Conservation (phyloP, 2,113 vertebrate genomes). For the Oncorhynchus nerka region DNA sequence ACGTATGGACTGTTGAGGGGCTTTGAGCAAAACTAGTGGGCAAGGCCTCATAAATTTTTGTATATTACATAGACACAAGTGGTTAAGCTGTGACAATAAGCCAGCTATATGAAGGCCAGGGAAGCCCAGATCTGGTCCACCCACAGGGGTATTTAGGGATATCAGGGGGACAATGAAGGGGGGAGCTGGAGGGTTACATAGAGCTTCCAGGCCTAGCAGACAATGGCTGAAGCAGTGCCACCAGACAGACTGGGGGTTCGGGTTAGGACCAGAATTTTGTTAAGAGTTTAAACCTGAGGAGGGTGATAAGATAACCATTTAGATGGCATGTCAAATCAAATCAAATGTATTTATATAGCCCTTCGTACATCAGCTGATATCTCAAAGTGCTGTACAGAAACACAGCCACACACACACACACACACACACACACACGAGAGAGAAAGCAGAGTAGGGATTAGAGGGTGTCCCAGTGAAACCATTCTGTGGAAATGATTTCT, state of each 20-base stretch:
- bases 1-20: background rate
- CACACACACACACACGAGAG: constrained; percentile 22
- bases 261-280: constrained; percentile 51
- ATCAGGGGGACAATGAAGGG: background rate
- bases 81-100: constrained; percentile 21
- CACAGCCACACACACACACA: background rate
- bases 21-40: background rate
- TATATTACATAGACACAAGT: background rate
- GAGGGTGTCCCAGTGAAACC: constrained; percentile 63
- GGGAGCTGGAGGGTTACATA: constrained; percentile 19
- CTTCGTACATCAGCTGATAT: no score
- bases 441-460: constrained; percentile 47
- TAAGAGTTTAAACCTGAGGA: constrained; percentile 64
- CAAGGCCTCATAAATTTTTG: background rate
- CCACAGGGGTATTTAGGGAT: background rate
- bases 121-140: background rate
- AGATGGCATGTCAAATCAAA: constrained; percentile 47
- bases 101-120: background rate
- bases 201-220: constrained; percentile 19
- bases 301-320: constrained; percentile 68
- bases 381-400: no score
- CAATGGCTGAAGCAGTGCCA: constrained; percentile 33
- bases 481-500: constrained; percentile 69
- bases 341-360: no score
- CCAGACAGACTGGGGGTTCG: constrained; percentile 26